Conservation (phyloP, 2,113 vertebrate species). For the Ammodytes marinus region DNA sequence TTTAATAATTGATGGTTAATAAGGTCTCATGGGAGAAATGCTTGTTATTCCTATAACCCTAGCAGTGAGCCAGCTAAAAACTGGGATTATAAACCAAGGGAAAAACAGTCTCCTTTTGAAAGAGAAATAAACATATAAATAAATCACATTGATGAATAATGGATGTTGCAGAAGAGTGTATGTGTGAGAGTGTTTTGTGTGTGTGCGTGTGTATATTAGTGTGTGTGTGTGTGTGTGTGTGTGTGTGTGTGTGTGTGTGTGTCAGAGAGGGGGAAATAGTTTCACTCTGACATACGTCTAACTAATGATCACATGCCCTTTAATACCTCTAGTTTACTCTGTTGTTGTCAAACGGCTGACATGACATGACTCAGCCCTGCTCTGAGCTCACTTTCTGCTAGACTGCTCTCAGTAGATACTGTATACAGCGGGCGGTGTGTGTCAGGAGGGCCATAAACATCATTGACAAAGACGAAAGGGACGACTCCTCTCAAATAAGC, state of each 20-base stretch:
- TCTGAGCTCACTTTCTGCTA: constrained; percentile 34
- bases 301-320: constrained; percentile 51
- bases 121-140: constrained; percentile 75
- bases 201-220: not conserved
- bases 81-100: constrained; percentile 54
- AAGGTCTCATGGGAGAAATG: constrained; percentile 54
- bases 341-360: constrained; percentile 58
- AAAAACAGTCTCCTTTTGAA: constrained; percentile 61
- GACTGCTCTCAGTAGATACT: constrained; percentile 49
- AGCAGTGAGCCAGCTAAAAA: constrained; percentile 51
- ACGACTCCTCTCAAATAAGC: constrained; percentile 17
- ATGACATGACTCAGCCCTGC: constrained; percentile 43
- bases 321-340: constrained; percentile 41
- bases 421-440: constrained; percentile 19
- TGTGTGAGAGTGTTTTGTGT: not conserved
- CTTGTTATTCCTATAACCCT: constrained; percentile 64
- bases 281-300: constrained; percentile 36
- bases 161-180: constrained; percentile 41
- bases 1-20: constrained; percentile 70
- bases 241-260: constrained; percentile 6
- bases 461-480: constrained; percentile 9
- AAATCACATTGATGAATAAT: constrained; percentile 76
- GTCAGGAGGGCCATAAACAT: constrained; percentile 44
- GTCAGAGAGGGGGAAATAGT: not conserved
- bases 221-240: not conserved